Conservation (phyloP, 2,797 vertebrate genomes). For the Phoxinus dragarum region DNA sequence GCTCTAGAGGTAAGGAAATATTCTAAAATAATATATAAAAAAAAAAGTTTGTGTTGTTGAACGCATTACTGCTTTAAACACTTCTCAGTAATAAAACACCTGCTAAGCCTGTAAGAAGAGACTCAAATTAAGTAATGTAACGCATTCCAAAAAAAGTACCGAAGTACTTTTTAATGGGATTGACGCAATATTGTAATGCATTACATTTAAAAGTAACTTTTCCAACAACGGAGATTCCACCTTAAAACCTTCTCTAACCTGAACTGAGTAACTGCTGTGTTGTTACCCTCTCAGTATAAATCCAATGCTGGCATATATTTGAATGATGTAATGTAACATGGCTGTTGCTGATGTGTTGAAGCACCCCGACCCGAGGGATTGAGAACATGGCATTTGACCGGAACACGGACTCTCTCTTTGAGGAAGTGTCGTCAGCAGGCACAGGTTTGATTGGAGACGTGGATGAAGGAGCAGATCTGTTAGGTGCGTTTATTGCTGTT, state of each 20-base stretch:
- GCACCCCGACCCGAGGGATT: slow-evolving; percentile 95
- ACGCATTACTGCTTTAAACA: background rate
- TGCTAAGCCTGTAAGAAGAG: background rate
- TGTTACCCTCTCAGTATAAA: background rate
- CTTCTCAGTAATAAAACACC: background rate
- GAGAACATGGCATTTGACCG: slow-evolving; percentile 98
- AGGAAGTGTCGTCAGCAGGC: slow-evolving; percentile 95
- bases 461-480: slow-evolving; percentile 96
- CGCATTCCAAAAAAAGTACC: background rate
- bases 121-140: background rate
- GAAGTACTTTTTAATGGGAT: background rate
- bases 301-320: background rate
- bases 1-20: background rate
- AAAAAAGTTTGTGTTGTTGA: background rate
- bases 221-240: background rate
- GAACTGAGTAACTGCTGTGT: background rate
- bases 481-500: slow-evolving; percentile 82
- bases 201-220: background rate
- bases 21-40: background rate
- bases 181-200: background rate
- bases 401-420: slow-evolving; percentile 97
- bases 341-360: slow-evolving; percentile 64
- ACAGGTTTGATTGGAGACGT: slow-evolving; percentile 96
- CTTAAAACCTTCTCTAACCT: background rate
- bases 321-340: background rate